Conservation (phyloP, 2,113 vertebrate species). For the Elgaria multicarinata region DNA sequence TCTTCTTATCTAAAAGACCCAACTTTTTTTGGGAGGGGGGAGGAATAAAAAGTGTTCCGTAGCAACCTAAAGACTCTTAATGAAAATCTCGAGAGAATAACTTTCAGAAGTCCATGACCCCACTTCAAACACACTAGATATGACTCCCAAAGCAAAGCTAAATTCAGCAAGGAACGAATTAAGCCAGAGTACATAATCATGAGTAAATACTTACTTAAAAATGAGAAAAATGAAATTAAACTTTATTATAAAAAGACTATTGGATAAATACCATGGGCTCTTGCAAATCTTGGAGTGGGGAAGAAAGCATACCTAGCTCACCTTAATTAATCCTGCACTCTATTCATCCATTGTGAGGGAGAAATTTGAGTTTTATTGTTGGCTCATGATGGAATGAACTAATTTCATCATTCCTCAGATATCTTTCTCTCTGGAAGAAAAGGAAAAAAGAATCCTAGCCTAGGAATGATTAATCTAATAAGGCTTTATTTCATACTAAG, state of each 20-base stretch:
- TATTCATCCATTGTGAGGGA: neutral
- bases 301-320: too few relatives aligned
- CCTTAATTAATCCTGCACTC: neutral
- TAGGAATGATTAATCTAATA: neutral
- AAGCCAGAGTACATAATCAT: neutral
- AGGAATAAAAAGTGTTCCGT: neutral
- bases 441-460: too few relatives aligned
- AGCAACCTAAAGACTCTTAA: neutral
- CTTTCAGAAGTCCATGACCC: neutral
- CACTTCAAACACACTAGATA: neutral
- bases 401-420: neutral
- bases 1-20: neutral
- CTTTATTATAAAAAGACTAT: neutral
- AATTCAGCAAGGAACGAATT: neutral
- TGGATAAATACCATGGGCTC: neutral
- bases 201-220: neutral
- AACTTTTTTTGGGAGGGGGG: too few relatives aligned
- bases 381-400: neutral
- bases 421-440: neutral
- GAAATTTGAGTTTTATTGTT: neutral
- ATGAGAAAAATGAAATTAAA: neutral
- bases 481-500: neutral
- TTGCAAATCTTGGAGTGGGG: neutral
- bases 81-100: neutral
- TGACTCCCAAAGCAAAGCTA: neutral